Evolutionary conservation across 2,888 invertebrate species (phyloP), one percentile per base, ranked within the genome.

Genomic region (Acrobasis consociella): DNA sequence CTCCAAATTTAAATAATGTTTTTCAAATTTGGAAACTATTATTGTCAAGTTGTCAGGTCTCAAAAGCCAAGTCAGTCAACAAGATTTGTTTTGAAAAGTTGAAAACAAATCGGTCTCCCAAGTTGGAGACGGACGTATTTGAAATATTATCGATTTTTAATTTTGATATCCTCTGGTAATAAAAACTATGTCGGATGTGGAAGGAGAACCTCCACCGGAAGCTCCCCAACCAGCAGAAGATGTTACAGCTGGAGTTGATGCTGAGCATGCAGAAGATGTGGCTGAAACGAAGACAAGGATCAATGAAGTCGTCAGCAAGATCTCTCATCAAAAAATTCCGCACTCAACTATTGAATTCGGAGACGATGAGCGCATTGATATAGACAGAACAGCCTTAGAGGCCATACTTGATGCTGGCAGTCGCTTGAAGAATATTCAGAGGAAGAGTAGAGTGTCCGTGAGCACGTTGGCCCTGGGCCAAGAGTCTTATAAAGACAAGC

Each of bases 401-500:
- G 87, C 85, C 7, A 91, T 92, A 62, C 78, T 92, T 1, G 91
- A 92, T 66, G 86, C 90, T 69, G 81, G 89, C 67, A 76, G 82
- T 38, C 83, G 90, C 58, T 67, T 91, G 49, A 78, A 83, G 63
- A 83, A 83, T 58, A 86, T 90, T 62, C 90, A 90, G 67, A 86
- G 73, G 70, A 90, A 82, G 68, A 90, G 89, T 68, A 85, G 76
- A 80, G 67, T 84, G 0, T 91, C 91, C n/a, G 85, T 87, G 85
- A 89, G 89, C 72, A 83, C 87, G 42, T 73, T 91, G 69, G 85
- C 81, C 9, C 73, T 89, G 67, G 89, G 75, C 51, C 90, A 91
- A 67, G 92, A 92, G 70, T 83, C 89, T 64, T 92, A 92, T 75
- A 92, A 89, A 85, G 92, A 92, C 67, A 92, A 91, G 81, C 92